Evolutionary conservation across 1,140 invertebrate genomes (phyloP).

Genomic region (Mycetomoellerius zeteki): DNA sequence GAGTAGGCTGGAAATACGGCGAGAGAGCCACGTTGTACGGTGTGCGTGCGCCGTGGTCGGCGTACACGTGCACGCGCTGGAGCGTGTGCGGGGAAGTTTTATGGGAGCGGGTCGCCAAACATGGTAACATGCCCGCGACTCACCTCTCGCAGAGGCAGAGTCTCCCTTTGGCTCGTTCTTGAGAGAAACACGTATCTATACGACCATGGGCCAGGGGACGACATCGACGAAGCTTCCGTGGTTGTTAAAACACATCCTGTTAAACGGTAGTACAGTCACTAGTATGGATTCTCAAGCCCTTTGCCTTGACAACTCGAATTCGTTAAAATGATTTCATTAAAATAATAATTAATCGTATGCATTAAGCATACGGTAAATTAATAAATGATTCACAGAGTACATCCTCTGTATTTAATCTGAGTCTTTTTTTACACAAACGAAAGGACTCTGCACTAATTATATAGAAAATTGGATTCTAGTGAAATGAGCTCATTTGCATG

Average conservation of each 20-base stretch:
- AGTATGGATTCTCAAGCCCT: not conserved
- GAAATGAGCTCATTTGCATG: no score
- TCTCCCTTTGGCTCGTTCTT: conserved; percentile 22
- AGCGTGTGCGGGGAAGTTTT: conserved; percentile 72
- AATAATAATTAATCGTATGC: not conserved
- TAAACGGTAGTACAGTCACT: not conserved
- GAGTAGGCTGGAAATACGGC: conserved; percentile 62
- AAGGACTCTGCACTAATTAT: no score
- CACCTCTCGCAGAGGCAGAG: conserved; percentile 40
- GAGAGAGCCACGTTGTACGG: conserved; percentile 11
- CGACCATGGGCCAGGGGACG: not conserved
- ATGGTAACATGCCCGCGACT: conserved; percentile 73
- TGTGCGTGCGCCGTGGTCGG: conserved; percentile 2
- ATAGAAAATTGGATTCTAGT: no score
- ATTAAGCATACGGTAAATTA: not conserved
- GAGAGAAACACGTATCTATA: conserved; percentile 20
- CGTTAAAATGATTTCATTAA: not conserved
- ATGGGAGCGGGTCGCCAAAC: conserved; percentile 79
- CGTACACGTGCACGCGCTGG: conserved; percentile 21
- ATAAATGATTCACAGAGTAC: not conserved
- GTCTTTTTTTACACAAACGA: no score
- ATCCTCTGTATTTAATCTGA: no score
- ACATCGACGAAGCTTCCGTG: conserved; percentile 18
- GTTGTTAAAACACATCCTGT: conserved; percentile 9
- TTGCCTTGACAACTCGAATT: not conserved